Evolutionary conservation across 2,113 vertebrate genomes (phyloP), one percentile per base, ranked within the genome.

Genomic region (Piprites chloris): DNA sequence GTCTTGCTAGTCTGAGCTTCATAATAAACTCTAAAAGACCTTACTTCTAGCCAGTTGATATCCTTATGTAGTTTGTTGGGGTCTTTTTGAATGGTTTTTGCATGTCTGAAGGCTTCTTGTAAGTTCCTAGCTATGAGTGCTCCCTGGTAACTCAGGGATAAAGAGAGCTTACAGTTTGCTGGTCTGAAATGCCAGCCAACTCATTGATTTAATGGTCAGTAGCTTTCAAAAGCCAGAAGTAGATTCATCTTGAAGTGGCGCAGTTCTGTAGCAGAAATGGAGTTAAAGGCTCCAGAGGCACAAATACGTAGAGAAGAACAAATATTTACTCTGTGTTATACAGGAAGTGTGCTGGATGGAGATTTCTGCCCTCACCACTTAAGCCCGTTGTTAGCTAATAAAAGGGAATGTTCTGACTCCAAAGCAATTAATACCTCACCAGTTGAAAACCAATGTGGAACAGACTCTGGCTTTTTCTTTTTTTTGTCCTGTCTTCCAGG

Each of bases 311-410:
- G 67, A 85, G 44, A 53, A 94, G 88, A 94, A 42, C 69, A 94
- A 96, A 92, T 97, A 94, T 95, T 95, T 94, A 79, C 66, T 28
- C 18, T 72, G 62, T 50, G 28, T 46, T 84, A 88, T 62, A 78
- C 9, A 11, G 88, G 90, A 93, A 94, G 58, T 68, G 63, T 8
- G 1, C 58, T 89, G 67, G 62, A 63, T 88, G 76, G 67, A 93
- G 83, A 77, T 89, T 87, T 84, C 85, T 86, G 73, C 61, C 73
- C 32, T 93, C 0, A 0, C 30, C 8, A 9, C 72, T 90, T 88
- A 6, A 85, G 82, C 37, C 44, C 0, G 6, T 81, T 90, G 44
- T 88, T 90, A 65, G 46, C 61, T 89, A 87, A 66, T 89, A 85
- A 86, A 90, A 93, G 61, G 53, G 37, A 3, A 37, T 78, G 35